Conservation (phyloP, 2,113 vertebrate species). For the Brevimyrus niger region DNA sequence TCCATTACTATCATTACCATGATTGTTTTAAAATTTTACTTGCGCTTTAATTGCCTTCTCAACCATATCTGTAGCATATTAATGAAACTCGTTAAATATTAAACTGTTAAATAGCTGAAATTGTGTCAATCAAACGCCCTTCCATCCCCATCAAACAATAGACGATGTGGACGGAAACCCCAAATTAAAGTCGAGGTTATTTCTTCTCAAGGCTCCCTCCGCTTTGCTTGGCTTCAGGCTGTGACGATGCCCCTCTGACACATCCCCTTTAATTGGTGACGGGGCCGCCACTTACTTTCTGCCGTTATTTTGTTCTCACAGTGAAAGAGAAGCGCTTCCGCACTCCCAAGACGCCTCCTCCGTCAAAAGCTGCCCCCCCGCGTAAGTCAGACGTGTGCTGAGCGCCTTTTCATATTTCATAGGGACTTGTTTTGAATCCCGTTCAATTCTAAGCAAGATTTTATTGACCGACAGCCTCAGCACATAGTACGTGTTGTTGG, state of each 20-base stretch:
- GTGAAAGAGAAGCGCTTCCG: neutral
- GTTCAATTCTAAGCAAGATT: neutral
- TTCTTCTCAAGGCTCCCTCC: neutral
- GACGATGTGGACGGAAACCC: neutral
- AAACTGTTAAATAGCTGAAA: neutral
- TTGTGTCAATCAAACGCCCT: neutral
- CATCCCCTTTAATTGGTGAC: neutral
- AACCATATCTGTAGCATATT: neutral
- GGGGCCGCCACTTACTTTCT: neutral
- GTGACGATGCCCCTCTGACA: neutral
- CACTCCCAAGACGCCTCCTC: neutral
- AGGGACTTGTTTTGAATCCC: neutral
- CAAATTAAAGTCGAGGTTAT: neutral
- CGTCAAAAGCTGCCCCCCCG: neutral
- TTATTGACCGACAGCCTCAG: neutral
- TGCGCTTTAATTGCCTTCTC: neutral
- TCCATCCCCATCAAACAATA: neutral
- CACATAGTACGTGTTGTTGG: neutral
- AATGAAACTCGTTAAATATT: neutral
- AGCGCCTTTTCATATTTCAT: neutral
- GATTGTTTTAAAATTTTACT: neutral
- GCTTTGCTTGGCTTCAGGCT: neutral
- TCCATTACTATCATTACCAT: neutral
- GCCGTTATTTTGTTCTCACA: neutral
- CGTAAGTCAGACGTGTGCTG: neutral